phyloP scores from a whole-genome alignment of 2,113 vertebrate species.

The Gymnogyps californianus region DNA sequence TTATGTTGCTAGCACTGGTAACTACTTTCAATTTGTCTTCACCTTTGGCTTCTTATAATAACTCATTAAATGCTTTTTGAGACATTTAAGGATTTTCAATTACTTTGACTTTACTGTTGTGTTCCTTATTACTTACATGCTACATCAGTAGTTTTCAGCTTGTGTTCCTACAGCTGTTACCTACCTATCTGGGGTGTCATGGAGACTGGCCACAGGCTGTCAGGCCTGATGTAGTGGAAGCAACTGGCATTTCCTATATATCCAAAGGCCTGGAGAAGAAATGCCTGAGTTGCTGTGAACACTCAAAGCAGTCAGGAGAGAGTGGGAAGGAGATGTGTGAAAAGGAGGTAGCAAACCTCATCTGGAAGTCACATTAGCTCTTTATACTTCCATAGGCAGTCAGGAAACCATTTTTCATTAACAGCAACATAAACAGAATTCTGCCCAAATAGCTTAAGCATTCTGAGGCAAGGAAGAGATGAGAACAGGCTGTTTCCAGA shows the following conservation, averaged over 20 bases:
- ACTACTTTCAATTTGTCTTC: background rate
- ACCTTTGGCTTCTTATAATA: background rate
- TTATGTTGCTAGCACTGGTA: background rate
- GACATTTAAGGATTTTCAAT: background rate
- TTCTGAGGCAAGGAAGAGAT: background rate
- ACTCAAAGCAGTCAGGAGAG: background rate
- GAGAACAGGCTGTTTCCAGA: background rate
- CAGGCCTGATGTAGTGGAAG: background rate
- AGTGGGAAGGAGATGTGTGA: background rate
- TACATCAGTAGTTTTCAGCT: background rate
- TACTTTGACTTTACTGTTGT: background rate
- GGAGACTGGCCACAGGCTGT: background rate
- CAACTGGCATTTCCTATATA: background rate
- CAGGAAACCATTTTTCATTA: background rate
- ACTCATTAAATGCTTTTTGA: background rate
- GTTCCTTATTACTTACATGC: background rate
- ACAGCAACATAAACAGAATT: background rate
- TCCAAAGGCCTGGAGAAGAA: background rate
- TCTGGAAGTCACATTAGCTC: background rate
- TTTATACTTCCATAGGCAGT: background rate
- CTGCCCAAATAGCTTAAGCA: background rate
- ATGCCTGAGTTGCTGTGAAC: background rate
- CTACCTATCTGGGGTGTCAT: background rate
- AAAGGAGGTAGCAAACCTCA: background rate
- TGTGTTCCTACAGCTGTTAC: background rate